A percentile compares a stretch with the other conserved stretches of the same genome.
These are phyloP conservation scores for Dromiciops gliroides DNA, from an alignment of 2,113 vertebrate species.

Conservation along the genomic window DNA sequence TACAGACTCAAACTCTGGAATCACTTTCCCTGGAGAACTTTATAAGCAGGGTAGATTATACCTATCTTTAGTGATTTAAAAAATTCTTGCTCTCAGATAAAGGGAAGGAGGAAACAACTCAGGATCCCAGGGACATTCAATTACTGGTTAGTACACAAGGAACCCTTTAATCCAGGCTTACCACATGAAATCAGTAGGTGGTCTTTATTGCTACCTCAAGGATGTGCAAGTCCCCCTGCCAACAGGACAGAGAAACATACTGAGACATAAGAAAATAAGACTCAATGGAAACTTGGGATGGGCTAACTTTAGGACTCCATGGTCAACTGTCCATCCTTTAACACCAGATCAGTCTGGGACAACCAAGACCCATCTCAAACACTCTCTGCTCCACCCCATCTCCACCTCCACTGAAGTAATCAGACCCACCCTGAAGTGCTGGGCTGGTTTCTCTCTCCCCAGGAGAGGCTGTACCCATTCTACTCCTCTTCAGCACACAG, in stretches of 20 bases:
- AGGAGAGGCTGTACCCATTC: neutral
- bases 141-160: neutral
- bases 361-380: neutral
- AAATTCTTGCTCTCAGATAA: neutral
- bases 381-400: neutral
- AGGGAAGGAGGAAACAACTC: neutral
- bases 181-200: neutral
- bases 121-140: neutral
- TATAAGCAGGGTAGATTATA: slow-evolving; percentile 2
- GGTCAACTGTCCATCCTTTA: neutral
- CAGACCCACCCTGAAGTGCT: neutral
- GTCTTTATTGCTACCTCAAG: neutral
- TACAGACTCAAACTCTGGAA: neutral
- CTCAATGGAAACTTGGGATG: neutral
- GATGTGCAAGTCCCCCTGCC: neutral
- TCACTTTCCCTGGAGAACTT: slow-evolving; percentile 30
- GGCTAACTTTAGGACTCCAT: neutral
- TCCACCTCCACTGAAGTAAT: neutral
- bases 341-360: neutral
- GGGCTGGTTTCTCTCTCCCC: neutral
- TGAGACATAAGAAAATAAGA: neutral
- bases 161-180: neutral
- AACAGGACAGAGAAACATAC: neutral
- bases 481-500: neutral
- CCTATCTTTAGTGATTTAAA: slow-evolving; percentile 1